Base-by-base conservation (phyloP, 2,888 invertebrate species). In the Drosophila putrida region DNA sequence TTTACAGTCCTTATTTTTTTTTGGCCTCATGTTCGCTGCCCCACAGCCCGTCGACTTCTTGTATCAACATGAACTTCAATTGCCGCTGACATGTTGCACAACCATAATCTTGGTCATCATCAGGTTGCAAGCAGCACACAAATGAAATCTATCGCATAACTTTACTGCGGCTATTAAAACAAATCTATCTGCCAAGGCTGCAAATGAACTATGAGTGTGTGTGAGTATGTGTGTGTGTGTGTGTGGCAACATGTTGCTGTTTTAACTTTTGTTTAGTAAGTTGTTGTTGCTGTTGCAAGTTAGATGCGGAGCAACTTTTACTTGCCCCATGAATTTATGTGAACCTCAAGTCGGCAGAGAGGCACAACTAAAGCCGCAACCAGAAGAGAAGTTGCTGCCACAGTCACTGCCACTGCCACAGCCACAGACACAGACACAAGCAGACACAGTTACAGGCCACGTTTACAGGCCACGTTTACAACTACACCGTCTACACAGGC, bases 131-230 rank as follows among this genome's bases (percentile, higher is more conserved):
- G 57, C 31, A 39, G 47, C 38, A 15, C 80, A 80, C 77, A 75
- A 80, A 73, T 73, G 81, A 78, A 78, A 72, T 69, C 74, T 80
- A 67, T 80, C 63, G 74, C 77, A 72, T 77, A 75, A 70, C 80
- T 73, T 78, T 66, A 46, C 60, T 31, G 69, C 39, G 62, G 80
- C 80, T 77, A 76, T 77, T 80, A 77, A 80, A 80, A 77, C 76
- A 77, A 77, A 77, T 77, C 81, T 81, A 78, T 78, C 78, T 81
- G 75, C 76, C 57, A 75, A 68, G 75, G 60, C 75, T 75, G 75
- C 57, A 75, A 77, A 77, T 80, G 59, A 71, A 80, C 60, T 62
- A 20, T 46, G 46, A 31, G 35, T 43, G 47, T 20, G 33, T 6
- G 31, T 25, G 13, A 13, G 11, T 33, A 11, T 58, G 39, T 47